These are phyloP conservation scores for Zootoca vivipara DNA, from an alignment of 2,113 vertebrate species.

Conservation along the genomic window DNA sequence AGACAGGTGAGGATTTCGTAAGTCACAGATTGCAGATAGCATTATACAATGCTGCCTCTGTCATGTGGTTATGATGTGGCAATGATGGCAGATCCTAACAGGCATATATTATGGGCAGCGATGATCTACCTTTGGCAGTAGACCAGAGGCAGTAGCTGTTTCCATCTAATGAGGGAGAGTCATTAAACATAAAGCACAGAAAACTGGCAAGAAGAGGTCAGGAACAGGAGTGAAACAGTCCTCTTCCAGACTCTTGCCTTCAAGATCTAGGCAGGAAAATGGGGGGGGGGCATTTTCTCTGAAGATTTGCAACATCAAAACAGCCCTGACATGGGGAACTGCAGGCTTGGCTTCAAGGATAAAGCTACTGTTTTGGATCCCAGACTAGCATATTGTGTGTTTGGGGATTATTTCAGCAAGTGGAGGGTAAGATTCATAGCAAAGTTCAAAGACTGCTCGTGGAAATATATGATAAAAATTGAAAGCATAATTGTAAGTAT, in stretches of 20 bases:
- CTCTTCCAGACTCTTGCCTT: neutral
- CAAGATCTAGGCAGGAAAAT: neutral
- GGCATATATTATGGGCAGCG: neutral
- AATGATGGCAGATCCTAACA: neutral
- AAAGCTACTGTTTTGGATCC: neutral
- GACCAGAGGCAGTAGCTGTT: neutral
- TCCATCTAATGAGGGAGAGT: neutral
- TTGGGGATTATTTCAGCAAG: neutral
- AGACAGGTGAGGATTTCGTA: neutral
- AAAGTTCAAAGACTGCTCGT: no score
- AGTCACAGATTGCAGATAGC: neutral
- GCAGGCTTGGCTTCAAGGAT: neutral
- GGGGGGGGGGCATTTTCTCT: neutral
- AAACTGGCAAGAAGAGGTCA: neutral
- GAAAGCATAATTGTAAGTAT: neutral
- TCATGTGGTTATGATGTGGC: no score
- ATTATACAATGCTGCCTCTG: neutral
- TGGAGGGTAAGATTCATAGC: neutral
- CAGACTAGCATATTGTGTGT: neutral
- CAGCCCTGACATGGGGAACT: no score
- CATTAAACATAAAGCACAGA: neutral
- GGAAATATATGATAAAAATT: neutral
- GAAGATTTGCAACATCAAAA: neutral
- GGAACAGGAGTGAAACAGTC: neutral
- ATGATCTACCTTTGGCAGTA: neutral